Conservation (phyloP, 2,888 invertebrate genomes). For the Patella pellucida region DNA sequence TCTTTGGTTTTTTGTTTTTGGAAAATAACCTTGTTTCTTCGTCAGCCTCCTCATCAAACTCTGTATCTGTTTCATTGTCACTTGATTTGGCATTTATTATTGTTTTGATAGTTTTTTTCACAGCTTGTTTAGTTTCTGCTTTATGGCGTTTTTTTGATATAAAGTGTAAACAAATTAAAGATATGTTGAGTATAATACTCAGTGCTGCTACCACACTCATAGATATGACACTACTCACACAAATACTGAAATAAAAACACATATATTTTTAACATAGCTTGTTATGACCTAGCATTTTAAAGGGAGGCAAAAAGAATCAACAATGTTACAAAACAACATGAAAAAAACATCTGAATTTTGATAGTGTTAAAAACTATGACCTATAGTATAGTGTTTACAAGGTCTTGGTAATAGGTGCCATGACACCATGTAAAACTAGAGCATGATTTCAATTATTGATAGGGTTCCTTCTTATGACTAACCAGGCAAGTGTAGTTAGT, state of each 20-base stretch:
- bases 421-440: no score
- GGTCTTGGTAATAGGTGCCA: no score
- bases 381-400: no score
- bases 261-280: no score
- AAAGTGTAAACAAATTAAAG: constrained; percentile 43
- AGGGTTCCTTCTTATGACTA: no score
- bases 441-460: no score
- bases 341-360: no score
- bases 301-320: not conserved
- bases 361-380: no score
- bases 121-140: constrained; percentile 14
- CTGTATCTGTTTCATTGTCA: not conserved
- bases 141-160: constrained; percentile 26
- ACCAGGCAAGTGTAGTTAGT: no score
- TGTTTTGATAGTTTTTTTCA: constrained; percentile 19
- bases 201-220: constrained; percentile 39
- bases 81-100: constrained; percentile 13
- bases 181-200: constrained; percentile 47
- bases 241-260: constrained; percentile 40
- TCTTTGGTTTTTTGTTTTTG: constrained; percentile 4
- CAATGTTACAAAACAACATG: not conserved
- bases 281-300: no score
- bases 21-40: constrained; percentile 20
- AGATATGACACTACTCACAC: constrained; percentile 36
- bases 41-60: not conserved